phyloP scores from a whole-genome alignment of 2,113 vertebrate species.

The Synodontis membranacea region DNA sequence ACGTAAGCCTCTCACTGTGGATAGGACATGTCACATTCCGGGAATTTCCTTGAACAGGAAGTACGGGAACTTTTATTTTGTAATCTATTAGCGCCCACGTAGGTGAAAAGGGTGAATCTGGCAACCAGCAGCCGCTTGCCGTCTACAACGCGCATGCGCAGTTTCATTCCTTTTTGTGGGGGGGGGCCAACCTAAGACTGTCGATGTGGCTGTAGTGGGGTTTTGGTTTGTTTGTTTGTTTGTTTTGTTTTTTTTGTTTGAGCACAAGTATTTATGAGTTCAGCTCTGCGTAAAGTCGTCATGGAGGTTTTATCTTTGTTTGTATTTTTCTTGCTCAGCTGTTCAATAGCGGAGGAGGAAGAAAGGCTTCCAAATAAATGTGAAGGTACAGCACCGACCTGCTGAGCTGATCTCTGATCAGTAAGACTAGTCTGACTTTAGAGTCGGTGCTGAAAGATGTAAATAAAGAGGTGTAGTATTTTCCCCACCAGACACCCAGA shows the following conservation, averaged over 20 bases:
- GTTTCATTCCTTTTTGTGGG: neutral
- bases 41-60: neutral
- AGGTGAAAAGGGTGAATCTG: neutral
- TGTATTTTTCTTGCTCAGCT: slow-evolving; percentile 54
- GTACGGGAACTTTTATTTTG: neutral
- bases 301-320: slow-evolving; percentile 56
- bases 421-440: neutral
- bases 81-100: too few relatives aligned
- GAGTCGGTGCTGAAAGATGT: neutral
- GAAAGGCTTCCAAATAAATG: slow-evolving; percentile 82
- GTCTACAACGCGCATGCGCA: slow-evolving; percentile 61
- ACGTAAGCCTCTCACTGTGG: neutral
- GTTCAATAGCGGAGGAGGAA: slow-evolving; percentile 63
- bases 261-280: neutral
- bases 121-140: neutral
- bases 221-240: too few relatives aligned
- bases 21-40: neutral
- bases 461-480: neutral
- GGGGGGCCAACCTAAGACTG: slow-evolving; percentile 14
- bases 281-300: neutral
- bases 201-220: slow-evolving; percentile 68
- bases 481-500: neutral
- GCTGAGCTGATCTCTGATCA: neutral
- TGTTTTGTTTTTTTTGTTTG: neutral
- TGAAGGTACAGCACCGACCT: slow-evolving; percentile 72